Evolutionary conservation across 2,888 invertebrate genomes (phyloP), one percentile per base, ranked within the genome.

Genomic region (Notocelia uddmanniana): DNA sequence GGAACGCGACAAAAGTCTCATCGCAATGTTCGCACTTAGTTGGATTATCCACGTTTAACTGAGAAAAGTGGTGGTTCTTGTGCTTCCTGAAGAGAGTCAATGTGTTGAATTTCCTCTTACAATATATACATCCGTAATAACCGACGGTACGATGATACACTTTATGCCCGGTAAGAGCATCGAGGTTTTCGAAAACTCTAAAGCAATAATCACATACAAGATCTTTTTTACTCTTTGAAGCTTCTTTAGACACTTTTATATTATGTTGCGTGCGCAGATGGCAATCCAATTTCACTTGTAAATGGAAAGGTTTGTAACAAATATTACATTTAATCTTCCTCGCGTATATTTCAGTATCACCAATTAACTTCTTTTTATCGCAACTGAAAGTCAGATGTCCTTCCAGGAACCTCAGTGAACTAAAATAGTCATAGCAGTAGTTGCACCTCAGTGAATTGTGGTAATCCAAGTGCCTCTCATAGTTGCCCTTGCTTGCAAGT

Each of bases 1-100:
- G 88, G 83, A 94, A 93, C 21, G 93, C 91, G 21, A 94, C 90
- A 74, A 95, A 95, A 0, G 92, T 94, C 75, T 95, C 93, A 77
- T 94, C 94, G 81, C 94, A 94, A 80, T 89, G 93, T 81, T 91
- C 94, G 82, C 88, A 94, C 77, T 88, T 92, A 10, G 84, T 89
- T 31, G 88, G 94, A 74, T 89, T 93, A 67, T 91, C 94, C 68
- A 83, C 90, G 77, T 89, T 93, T 59, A 84, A 86, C 80, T 85
- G 91, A 59, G 83, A 77, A 76, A 89, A 91, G 82, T 89, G 94
- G 73, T 93, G 91, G 50, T 88, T 92, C 83, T 95, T 94, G 77
- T 95, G 95, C 75, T 94, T 91, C 19, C 92, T 88, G 77, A 92
- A 92, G 0, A 88, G 77, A 3, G 93, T 92, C 76, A 92, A 81